Conservation (phyloP, 1,140 invertebrate species). For the Grapholita molesta region DNA sequence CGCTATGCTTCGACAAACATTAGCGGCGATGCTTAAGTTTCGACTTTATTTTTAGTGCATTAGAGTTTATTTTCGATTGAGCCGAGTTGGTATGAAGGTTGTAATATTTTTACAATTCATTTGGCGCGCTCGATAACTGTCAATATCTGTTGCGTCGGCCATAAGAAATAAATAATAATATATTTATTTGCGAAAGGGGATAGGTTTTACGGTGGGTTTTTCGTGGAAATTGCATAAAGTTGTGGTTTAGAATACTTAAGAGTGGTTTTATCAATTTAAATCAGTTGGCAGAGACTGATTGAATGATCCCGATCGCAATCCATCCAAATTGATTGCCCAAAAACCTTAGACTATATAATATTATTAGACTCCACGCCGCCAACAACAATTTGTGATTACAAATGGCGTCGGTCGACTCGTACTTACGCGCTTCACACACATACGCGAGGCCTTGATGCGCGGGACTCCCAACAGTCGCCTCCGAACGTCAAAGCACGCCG, state of each 20-base stretch:
- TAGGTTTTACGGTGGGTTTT: constrained; percentile 52
- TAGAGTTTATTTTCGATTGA: background rate
- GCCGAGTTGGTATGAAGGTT: background rate
- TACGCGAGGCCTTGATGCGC: too few relatives aligned
- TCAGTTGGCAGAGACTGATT: background rate
- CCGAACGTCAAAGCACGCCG: too few relatives aligned
- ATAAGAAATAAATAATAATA: constrained; percentile 54
- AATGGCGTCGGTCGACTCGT: too few relatives aligned
- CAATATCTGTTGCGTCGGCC: constrained; percentile 52
- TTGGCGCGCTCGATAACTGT: constrained; percentile 69
- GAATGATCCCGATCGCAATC: background rate
- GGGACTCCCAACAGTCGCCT: too few relatives aligned
- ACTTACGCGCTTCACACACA: too few relatives aligned
- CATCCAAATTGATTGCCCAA: background rate
- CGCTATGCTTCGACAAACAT: constrained; percentile 54
- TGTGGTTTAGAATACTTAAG: constrained; percentile 26
- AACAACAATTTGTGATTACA: too few relatives aligned
- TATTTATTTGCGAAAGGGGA: constrained; percentile 65
- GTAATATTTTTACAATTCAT: constrained; percentile 57
- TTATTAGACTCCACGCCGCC: too few relatives aligned
- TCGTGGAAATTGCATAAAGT: constrained; percentile 60
- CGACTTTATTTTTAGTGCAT: background rate
- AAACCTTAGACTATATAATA: too few relatives aligned
- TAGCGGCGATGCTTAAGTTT: background rate
- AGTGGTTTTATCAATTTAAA: background rate